Evolutionary conservation across 1,140 invertebrate species (phyloP).

Genomic region (Agrilus planipennis): DNA sequence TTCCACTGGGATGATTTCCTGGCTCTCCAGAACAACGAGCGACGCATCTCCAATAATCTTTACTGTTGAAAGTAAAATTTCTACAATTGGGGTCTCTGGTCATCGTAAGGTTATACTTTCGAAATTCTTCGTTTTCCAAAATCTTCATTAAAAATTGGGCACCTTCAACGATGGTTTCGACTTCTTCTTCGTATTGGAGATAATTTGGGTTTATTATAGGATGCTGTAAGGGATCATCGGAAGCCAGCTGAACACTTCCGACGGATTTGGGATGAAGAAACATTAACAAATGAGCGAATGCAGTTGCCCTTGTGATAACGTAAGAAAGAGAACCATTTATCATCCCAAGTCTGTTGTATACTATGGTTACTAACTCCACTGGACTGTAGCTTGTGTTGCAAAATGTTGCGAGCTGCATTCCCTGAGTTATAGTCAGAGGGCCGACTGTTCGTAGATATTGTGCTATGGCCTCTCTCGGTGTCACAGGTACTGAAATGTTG

Average conservation of each 20-base stretch:
- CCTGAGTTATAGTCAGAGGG: constrained; percentile 7
- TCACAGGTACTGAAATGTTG: constrained; percentile 5
- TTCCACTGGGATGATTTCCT: constrained; percentile 43
- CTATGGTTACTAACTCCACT: too few relatives aligned
- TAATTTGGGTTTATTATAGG: constrained; percentile 53
- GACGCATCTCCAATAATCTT: constrained; percentile 44
- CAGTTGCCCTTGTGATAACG: too few relatives aligned
- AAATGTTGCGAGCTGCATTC: constrained; percentile 62
- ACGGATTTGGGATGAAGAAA: constrained; percentile 45
- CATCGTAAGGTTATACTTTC: constrained; percentile 18
- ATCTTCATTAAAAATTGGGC: constrained; percentile 20
- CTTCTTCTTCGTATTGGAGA: constrained; percentile 34
- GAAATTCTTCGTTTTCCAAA: constrained; percentile 25
- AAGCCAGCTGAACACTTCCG: constrained; percentile 42
- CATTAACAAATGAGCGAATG: constrained; percentile 5
- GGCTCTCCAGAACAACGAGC: constrained; percentile 35
- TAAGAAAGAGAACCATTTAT: too few relatives aligned
- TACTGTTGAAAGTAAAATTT: constrained; percentile 27
- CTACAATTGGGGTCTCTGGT: constrained; percentile 41
- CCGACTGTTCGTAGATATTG: constrained; percentile 17
- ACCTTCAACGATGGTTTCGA: constrained; percentile 21
- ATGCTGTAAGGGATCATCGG: constrained; percentile 45
- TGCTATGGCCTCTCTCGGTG: constrained; percentile 7
- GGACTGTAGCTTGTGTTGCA: constrained; percentile 86
- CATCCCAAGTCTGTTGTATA: too few relatives aligned